Evolutionary conservation across 2,797 vertebrate species (phyloP).

Genomic region (Micropoecilia bifurca): DNA sequence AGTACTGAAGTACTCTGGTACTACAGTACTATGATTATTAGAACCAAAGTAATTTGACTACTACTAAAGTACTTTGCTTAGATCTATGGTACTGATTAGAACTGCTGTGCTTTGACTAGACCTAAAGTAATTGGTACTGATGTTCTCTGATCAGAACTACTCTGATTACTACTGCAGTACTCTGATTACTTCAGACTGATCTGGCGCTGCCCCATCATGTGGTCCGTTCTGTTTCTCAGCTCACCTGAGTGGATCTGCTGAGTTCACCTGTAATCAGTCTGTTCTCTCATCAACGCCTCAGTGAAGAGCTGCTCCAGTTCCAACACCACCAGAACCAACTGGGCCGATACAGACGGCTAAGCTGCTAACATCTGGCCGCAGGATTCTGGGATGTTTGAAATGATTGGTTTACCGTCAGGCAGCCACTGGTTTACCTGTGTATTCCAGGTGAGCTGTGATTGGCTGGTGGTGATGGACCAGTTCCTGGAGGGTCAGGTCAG

Average conservation of each 20-base stretch:
- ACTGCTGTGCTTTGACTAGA: neutral
- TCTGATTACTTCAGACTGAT: neutral
- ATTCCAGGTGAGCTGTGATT: conserved; percentile 87
- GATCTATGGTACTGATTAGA: neutral
- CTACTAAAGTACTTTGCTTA: neutral
- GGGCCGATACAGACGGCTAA: neutral
- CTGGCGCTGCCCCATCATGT: too few relatives aligned
- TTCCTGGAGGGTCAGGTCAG: conserved; percentile 84
- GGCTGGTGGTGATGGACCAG: conserved; percentile 84
- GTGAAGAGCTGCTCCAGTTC: neutral
- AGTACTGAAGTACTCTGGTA: neutral
- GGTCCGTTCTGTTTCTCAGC: neutral
- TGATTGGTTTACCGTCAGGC: neutral
- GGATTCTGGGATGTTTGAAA: neutral
- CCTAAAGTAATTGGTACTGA: neutral
- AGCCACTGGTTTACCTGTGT: neutral
- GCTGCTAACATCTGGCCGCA: neutral
- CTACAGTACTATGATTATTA: neutral
- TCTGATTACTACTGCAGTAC: neutral
- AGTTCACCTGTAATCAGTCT: neutral
- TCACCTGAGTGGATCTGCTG: neutral
- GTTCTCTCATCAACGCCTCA: neutral
- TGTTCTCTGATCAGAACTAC: neutral
- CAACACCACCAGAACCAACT: neutral
- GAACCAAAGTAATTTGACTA: neutral